Conservation (phyloP, 2,797 vertebrate species). For the Cynopterus sphinx region DNA sequence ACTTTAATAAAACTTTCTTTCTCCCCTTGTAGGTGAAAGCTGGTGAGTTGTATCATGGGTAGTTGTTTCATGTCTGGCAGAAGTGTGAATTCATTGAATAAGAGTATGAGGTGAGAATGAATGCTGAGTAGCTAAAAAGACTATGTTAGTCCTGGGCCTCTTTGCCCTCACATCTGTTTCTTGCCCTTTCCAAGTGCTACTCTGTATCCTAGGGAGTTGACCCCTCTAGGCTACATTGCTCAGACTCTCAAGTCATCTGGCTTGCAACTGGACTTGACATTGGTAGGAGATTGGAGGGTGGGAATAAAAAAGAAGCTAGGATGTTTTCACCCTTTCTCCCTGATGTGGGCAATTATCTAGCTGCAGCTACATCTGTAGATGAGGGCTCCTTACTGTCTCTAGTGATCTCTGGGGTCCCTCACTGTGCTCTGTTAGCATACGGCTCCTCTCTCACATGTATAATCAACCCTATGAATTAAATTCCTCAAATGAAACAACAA, state of each 20-base stretch:
- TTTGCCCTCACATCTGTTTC: background rate
- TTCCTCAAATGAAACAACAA: background rate
- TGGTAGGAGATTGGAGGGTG: background rate
- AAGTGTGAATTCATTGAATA: background rate
- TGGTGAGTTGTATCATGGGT: background rate
- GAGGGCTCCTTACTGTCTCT: background rate
- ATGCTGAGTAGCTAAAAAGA: background rate
- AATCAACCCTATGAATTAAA: background rate
- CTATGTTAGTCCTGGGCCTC: background rate
- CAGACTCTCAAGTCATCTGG: background rate
- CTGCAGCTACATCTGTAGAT: background rate
- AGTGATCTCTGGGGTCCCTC: background rate
- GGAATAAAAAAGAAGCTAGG: constrained; percentile 1
- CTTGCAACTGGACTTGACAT: background rate
- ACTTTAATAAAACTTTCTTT: background rate
- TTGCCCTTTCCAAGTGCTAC: background rate
- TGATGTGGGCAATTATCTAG: constrained; percentile 11
- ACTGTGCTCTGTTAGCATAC: background rate
- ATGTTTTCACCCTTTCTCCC: background rate
- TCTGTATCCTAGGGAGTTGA: background rate
- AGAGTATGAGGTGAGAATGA: background rate
- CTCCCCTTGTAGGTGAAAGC: background rate
- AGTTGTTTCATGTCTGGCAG: background rate
- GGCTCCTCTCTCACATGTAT: background rate
- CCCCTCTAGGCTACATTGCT: background rate